These are phyloP conservation scores for Catagonus wagneri DNA, from an alignment of 2,113 vertebrate species.

Conservation along the genomic window DNA sequence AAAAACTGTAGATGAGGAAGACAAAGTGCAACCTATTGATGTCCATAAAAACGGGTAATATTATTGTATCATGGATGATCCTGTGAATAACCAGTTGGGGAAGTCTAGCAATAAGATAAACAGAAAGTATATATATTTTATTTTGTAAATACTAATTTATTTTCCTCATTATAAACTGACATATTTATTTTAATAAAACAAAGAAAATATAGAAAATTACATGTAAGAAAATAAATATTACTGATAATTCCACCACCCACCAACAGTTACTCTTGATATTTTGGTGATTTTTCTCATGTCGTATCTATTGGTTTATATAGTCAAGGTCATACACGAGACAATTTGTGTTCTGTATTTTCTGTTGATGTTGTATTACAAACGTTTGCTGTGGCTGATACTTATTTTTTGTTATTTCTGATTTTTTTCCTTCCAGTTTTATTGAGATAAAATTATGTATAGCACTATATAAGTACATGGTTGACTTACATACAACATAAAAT, in stretches of 20 bases:
- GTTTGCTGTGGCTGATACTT: not conserved
- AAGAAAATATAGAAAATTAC: not conserved
- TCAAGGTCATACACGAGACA: not conserved
- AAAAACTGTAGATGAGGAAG: not conserved
- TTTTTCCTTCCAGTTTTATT: not conserved
- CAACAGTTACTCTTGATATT: not conserved
- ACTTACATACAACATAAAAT: not conserved
- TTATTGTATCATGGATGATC: not conserved
- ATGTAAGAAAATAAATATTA: not conserved
- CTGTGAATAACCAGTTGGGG: not conserved
- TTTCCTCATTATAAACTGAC: not conserved
- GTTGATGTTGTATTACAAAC: not conserved
- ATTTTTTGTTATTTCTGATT: not conserved
- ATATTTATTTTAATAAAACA: slow-evolving; percentile 15
- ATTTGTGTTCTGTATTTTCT: not conserved
- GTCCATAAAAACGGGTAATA: not conserved
- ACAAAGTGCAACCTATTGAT: not conserved
- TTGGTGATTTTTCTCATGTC: not conserved
- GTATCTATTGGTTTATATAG: slow-evolving; percentile 1
- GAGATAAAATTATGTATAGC: not conserved
- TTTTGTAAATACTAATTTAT: slow-evolving; percentile 28
- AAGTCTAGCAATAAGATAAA: not conserved
- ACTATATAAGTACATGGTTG: not conserved
- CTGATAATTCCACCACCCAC: not conserved
- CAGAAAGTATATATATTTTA: not conserved